A percentile compares a stretch with the other conserved stretches of the same genome.
Conservation (phyloP, 2,888 invertebrate species). For the Rhamnusium bicolor region DNA sequence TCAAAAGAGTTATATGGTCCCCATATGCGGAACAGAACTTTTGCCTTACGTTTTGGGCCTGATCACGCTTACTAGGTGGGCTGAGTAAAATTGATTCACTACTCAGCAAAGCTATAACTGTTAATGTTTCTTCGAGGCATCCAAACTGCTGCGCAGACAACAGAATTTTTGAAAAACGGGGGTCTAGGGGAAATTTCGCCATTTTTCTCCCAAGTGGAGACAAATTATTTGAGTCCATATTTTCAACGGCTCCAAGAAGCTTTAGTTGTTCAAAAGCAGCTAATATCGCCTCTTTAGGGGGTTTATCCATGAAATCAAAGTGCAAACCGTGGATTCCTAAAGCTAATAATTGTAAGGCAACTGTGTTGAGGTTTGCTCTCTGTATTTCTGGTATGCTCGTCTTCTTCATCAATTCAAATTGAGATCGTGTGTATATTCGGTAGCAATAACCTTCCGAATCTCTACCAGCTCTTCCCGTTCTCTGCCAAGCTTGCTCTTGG, state of each 20-base stretch:
- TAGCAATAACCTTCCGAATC: constrained; percentile 90
- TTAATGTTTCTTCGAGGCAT: constrained; percentile 87
- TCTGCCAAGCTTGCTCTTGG: constrained; percentile 94
- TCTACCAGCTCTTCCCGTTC: constrained; percentile 93
- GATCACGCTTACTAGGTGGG: constrained; percentile 83
- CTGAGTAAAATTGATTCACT: constrained; percentile 89
- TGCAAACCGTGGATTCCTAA: constrained; percentile 79
- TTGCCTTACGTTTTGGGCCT: constrained; percentile 80
- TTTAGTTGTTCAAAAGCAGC: constrained; percentile 79
- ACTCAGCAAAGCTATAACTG: constrained; percentile 89
- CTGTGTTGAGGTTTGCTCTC: constrained; percentile 83
- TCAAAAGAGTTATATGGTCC: constrained; percentile 93
- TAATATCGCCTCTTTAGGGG: constrained; percentile 80
- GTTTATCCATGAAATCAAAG: constrained; percentile 94
- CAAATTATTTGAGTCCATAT: constrained; percentile 75
- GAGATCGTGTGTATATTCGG: constrained; percentile 85
- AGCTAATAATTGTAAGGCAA: constrained; percentile 73
- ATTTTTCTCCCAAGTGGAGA: constrained; percentile 88
- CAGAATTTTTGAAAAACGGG: constrained; percentile 71
- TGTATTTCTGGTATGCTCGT: constrained; percentile 92
- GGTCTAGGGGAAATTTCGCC: constrained; percentile 94
- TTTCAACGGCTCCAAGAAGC: constrained; percentile 82
- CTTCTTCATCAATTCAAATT: constrained; percentile 81
- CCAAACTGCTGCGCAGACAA: constrained; percentile 83
- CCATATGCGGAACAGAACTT: constrained; percentile 91